Base-by-base conservation (phyloP, 2,888 invertebrate genomes). In the Euzetes globulus region DNA sequence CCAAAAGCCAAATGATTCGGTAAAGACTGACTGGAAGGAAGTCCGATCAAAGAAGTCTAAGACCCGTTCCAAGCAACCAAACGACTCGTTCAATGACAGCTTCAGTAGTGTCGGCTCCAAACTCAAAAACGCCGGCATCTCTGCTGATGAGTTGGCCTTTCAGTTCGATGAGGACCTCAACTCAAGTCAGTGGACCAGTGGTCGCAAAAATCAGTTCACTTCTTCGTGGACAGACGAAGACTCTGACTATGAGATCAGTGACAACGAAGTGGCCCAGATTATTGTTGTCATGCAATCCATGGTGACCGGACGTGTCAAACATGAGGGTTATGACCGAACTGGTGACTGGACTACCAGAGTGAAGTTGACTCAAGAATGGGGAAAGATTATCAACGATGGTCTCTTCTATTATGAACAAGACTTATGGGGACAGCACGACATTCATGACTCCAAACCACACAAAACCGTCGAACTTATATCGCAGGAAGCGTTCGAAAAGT, bases 381-480 rank as follows among this genome's bases (percentile, higher is more conserved):
- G 91, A 79, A 91, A 94, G 85, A 91, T 92, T 60, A 99, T 99
- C 79, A 95, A 96, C 79, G 95, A 98, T 83, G 98, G 98, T n/a
- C 87, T 99, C 25, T 89, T 88, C 81, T 91, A 93, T 80, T 99
- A 98, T 80, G 98, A 99, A 84, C 94, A 96, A 81, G 95, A 96
- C 81, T 84, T 98, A 73, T 92, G 93, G 93, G 89, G 86, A 19
- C 87, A 87, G 17, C 4, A 45, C 22, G 33, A 45, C 41, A 68
- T 45, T 45, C 68, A 41, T 15, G 63, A 60, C 7, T 37, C 68
- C 5, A 55, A 72, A 41, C 70, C 47, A 19, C 81, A 79, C 75
- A 82, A 91, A 82, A 94, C 93, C 0, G 91, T 96, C 58, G 92
- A 90, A 78, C 84, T 95, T 77, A 92, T 96, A 80, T 89, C 89